Base-by-base conservation (phyloP, 1,140 invertebrate species). In the Samia ricini region DNA sequence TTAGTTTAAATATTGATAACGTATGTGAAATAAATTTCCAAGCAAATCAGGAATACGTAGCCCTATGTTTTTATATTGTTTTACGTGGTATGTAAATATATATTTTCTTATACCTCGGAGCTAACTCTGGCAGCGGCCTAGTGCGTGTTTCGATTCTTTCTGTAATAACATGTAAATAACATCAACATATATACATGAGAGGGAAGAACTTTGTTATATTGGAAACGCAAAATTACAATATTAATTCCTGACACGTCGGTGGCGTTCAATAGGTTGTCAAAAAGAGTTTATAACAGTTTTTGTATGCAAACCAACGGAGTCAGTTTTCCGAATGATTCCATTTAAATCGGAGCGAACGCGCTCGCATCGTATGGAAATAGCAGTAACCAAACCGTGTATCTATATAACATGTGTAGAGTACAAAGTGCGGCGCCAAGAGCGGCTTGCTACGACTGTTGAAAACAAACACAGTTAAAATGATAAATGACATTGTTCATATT, bases 381-480 rank as follows among this genome's bases (percentile, higher is more conserved):
- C 61, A 12, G 48, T 48, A 42, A 42, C 33, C 33, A 42, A 42
- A 5, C 33, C 33, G 33, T 42, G 12, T 56, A 23, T 15, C 29
- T 64, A 52, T 49, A 64, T 49, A 55, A 56, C 21, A 22, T 15
- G n/a, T 18, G 18, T 22, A 49, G n/a, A 12, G 22, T 2, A 52
- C 22, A n/a, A 48, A 48, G 26, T 18, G 20, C 52, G 18, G 26
- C 50, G 20, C 54, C 60, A 52, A 59, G 52, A 59, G 57, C 60
- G 36, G 51, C 65, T 23, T 42, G 33, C 15, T 10, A 52, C 54
- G 54, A 52, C 57, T 57, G 61, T 61, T 68, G 55, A 42, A 56
- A 67, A 68, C 57, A 70, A 70, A 68, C 61, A 58, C 68, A 55
- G 64, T 76, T 72, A 65, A 76, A 68, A 76, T 74, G 64, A 76